These are phyloP conservation scores for Tetraodon nigroviridis DNA, from an alignment of 2,113 vertebrate species.

Conservation along the genomic window DNA sequence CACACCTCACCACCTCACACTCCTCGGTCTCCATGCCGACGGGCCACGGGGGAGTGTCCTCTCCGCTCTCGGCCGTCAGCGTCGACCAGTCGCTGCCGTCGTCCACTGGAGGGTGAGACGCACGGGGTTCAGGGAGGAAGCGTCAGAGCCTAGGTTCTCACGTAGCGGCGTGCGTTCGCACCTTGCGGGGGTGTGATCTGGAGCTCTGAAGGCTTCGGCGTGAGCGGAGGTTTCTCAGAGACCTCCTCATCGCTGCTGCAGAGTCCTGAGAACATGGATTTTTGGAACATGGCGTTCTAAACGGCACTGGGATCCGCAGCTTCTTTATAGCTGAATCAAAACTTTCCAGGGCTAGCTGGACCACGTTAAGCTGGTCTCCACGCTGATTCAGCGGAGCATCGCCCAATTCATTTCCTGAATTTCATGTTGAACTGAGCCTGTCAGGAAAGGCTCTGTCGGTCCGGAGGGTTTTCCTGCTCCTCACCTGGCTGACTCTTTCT, in stretches of 20 bases:
- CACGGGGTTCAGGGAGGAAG: background rate
- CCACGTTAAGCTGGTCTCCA: no score
- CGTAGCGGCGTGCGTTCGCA: conserved; percentile 8
- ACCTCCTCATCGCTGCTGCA: conserved; percentile 80
- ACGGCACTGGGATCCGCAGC: no score
- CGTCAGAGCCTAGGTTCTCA: background rate
- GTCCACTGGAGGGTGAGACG: conserved; percentile 60
- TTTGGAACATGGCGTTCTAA: no score
- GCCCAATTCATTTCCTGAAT: background rate
- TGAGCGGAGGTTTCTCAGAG: conserved; percentile 70
- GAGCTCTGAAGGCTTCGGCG: conserved; percentile 70
- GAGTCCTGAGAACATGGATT: conserved; percentile 59
- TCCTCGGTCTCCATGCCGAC: conserved; percentile 74
- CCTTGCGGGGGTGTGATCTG: conserved; percentile 34
- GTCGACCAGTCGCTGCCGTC: conserved; percentile 92
- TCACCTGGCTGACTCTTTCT: conserved; percentile 76
- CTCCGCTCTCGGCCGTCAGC: conserved; percentile 89
- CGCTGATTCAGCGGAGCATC: no score
- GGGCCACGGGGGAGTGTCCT: conserved; percentile 81
- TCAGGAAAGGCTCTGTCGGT: no score
- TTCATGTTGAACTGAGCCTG: background rate
- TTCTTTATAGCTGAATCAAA: no score
- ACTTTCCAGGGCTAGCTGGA: no score
- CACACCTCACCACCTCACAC: conserved; percentile 89
- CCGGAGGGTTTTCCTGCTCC: conserved; percentile 1